Base-by-base conservation (phyloP, 2,888 invertebrate species). In the Drosophila pegasa region DNA sequence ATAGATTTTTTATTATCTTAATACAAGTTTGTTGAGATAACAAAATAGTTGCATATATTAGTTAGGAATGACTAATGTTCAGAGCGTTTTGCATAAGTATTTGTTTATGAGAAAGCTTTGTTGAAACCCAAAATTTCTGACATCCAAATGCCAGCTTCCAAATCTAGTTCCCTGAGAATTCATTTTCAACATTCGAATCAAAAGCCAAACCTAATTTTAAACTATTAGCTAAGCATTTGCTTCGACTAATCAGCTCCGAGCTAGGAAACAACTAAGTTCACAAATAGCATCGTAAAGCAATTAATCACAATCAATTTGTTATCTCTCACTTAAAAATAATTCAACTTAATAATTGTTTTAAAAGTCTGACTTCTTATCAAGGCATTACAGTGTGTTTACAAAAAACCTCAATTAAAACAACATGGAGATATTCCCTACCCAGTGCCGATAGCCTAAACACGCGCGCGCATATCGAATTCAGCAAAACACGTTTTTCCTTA, bases 321-420 rank as follows among this genome's bases (percentile, higher is more conserved):
- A 29, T 18, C 38, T 14, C 14, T 18, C 12, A 27, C 18, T 52
- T 52, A 9, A 37, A 38, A 18, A 52, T 37, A 52, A 38, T 37
- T 4, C 27, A 27, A 9, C 25, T 9, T 14, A 29, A 29, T 52
- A 38, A 38, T 18, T 52, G 29, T 12, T 5, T 12, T 16, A 5
- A 27, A 43, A 45, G 52, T 18, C 52, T 37, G 27, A 18, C 12
- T 27, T 7, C 18, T 52, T 52, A 52, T 52, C 52, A 52, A 20
- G 1, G 14, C 14, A 27, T 12, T 29, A 27, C 25, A 38, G 4
- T 27, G 7, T 52, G 22, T 52, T 52, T 52, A 38, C 37, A 27
- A 43, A 27, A 43, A 37, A 52, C 9, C 27, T 38, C 35, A 35
- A 35, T 35, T 25, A 35, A 50, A 16, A 25, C 22, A 22, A 35